Evolutionary conservation across 2,797 vertebrate genomes (phyloP).

Genomic region (Darevskia nairensis): DNA sequence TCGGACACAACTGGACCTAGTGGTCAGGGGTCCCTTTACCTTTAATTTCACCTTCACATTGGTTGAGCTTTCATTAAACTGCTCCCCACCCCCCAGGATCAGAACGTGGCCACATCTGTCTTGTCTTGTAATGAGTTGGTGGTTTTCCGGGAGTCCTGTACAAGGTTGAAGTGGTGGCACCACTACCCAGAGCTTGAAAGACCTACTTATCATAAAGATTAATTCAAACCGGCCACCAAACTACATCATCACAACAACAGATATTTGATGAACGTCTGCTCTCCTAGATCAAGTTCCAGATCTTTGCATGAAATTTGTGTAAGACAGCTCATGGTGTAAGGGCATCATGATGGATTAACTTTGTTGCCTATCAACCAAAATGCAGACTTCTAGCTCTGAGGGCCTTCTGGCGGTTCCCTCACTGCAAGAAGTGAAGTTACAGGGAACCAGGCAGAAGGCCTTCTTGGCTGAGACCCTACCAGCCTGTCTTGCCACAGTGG

Average conservation of each 20-base stretch:
- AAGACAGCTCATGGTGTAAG: background rate
- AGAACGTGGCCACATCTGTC: background rate
- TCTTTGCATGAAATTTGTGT: background rate
- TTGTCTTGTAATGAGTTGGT: background rate
- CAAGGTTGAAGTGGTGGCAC: too few relatives aligned
- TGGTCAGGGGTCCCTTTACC: too few relatives aligned
- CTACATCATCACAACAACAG: background rate
- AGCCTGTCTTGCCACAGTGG: too few relatives aligned
- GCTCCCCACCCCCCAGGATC: background rate
- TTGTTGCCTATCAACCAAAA: background rate
- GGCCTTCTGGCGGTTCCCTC: too few relatives aligned
- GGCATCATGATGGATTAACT: background rate
- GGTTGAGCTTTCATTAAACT: background rate
- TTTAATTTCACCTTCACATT: background rate
- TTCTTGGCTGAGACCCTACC: too few relatives aligned
- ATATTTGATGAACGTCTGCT: background rate
- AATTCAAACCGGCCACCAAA: too few relatives aligned
- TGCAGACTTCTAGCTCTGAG: background rate
- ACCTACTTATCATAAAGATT: background rate
- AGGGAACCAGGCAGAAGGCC: too few relatives aligned
- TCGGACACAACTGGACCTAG: too few relatives aligned
- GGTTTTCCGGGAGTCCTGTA: background rate
- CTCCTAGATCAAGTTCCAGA: background rate
- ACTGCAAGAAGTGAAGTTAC: too few relatives aligned
- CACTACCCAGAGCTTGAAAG: background rate